Percentiles rank a stretch among this genome's conserved stretches.
These are phyloP conservation scores for Gambusia affinis DNA, from an alignment of 2,113 vertebrate species.

Conservation along the genomic window DNA sequence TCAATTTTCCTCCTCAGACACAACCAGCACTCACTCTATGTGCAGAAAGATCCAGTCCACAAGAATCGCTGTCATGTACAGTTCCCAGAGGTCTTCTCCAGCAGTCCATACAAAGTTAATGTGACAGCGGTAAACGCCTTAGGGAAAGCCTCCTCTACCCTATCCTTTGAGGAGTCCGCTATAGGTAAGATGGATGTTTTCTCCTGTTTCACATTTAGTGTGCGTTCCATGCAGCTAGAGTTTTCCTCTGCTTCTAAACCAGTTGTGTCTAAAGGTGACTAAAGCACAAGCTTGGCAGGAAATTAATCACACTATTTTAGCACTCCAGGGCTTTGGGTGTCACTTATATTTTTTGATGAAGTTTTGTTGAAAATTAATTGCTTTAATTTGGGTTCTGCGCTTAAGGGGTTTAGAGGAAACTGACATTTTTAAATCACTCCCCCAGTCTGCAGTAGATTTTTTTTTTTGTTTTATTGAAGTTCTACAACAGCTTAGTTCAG, in stretches of 20 bases:
- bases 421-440: constrained; percentile 17
- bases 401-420: constrained; percentile 7
- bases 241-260: background rate
- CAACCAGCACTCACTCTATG: constrained; percentile 87
- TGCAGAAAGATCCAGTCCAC: constrained; percentile 86
- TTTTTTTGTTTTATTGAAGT: constrained; percentile 21
- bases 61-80: constrained; percentile 95
- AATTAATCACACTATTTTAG: constrained; percentile 10
- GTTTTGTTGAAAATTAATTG: constrained; percentile 16
- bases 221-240: background rate
- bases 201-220: background rate
- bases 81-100: constrained; percentile 94
- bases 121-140: constrained; percentile 90
- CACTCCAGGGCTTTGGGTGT: background rate
- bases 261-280: background rate
- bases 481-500: constrained; percentile 6
- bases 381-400: constrained; percentile 2
- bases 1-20: constrained; percentile 77
- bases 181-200: constrained; percentile 84
- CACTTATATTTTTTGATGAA: background rate
- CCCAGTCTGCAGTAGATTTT: background rate
- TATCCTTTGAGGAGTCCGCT: constrained; percentile 89
- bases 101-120: constrained; percentile 91
- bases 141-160: constrained; percentile 83
- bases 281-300: background rate